phyloP scores from a whole-genome alignment of 2,888 invertebrate species.

The Spodoptera exigua region DNA sequence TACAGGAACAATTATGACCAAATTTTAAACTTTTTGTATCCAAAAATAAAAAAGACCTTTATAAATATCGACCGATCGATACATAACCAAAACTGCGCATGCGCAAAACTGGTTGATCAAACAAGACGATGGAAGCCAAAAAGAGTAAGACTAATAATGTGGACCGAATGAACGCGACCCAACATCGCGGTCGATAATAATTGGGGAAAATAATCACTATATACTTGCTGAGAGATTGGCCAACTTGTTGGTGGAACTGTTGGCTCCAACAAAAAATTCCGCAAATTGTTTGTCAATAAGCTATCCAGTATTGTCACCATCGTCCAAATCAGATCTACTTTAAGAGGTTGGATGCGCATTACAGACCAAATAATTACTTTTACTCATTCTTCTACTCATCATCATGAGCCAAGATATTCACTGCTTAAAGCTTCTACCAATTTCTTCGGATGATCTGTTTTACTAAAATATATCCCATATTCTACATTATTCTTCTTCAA shows the following conservation, averaged over 20 bases:
- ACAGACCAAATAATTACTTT: too few species aligned
- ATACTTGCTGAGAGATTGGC: background rate
- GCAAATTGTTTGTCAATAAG: too few species aligned
- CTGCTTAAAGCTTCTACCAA: too few species aligned
- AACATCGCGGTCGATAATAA: conserved; percentile 36
- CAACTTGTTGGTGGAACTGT: conserved; percentile 21
- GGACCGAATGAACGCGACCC: conserved; percentile 37
- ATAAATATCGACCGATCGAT: conserved; percentile 31
- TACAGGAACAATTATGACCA: too few species aligned
- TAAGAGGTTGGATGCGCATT: too few species aligned
- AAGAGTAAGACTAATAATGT: conserved; percentile 41
- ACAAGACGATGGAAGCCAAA: conserved; percentile 36
- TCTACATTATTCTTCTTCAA: too few species aligned
- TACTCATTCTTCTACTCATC: too few species aligned
- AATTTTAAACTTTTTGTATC: background rate
- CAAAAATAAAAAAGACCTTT: conserved; percentile 24
- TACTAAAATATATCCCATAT: too few species aligned
- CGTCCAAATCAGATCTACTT: too few species aligned
- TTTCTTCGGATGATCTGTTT: too few species aligned
- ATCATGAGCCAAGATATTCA: too few species aligned
- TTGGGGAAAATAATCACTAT: conserved; percentile 39
- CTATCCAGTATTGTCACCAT: too few species aligned
- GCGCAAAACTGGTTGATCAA: conserved; percentile 53
- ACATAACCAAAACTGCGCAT: conserved; percentile 45
- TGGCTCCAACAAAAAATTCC: background rate